Conservation (phyloP, 1,140 invertebrate species). For the Gryllus bimaculatus region DNA sequence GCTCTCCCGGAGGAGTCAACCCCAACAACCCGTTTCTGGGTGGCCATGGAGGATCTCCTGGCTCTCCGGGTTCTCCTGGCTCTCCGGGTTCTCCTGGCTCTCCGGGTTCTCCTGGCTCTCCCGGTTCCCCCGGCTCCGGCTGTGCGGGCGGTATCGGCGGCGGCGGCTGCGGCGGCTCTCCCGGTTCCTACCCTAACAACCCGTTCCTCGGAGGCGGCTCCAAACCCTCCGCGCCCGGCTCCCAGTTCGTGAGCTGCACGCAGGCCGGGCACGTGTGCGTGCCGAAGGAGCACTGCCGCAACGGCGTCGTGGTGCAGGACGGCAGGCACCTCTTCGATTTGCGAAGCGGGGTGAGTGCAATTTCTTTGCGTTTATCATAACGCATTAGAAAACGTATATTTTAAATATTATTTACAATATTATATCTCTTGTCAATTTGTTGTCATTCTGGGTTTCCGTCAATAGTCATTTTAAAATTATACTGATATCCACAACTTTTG, state of each 20-base stretch:
- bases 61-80: not conserved
- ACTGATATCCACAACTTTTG: no score
- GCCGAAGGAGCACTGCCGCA: constrained; percentile 11
- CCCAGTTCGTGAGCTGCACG: not conserved
- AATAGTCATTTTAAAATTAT: no score
- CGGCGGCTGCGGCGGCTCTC: not conserved
- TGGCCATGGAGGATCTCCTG: not conserved
- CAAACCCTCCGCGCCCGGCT: not conserved
- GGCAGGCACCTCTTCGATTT: not conserved
- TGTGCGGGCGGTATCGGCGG: not conserved
- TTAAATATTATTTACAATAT: no score
- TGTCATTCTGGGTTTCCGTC: no score
- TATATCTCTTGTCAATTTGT: no score
- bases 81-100: not conserved
- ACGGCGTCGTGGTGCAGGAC: constrained; percentile 11
- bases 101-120: not conserved
- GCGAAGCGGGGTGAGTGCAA: constrained; percentile 7
- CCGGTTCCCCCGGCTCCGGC: not conserved
- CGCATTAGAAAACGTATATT: no score
- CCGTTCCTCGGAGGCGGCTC: constrained; percentile 13
- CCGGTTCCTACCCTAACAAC: constrained; percentile 10
- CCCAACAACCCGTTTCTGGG: not conserved
- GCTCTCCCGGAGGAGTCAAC: not conserved
- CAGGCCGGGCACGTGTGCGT: constrained; percentile 10
- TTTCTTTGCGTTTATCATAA: not conserved